Evolutionary conservation across 2,113 vertebrate species (phyloP).

Genomic region (Malaclemys terrapin): DNA sequence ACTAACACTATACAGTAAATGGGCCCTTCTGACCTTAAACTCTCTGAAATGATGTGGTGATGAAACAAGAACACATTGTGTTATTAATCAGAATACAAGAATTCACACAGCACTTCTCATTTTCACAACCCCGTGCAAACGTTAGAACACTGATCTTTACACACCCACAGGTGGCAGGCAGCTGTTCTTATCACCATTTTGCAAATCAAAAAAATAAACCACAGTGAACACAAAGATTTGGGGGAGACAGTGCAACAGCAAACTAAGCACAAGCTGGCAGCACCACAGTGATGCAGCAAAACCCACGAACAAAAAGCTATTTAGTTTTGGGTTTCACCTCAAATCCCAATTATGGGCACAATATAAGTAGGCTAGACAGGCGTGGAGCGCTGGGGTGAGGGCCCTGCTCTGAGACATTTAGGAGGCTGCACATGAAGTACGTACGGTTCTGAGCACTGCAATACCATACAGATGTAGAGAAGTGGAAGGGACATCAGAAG

Average conservation of each 20-base stretch:
- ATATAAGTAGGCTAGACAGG: fast-evolving
- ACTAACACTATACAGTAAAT: neutral
- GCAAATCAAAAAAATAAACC: conserved; percentile 47
- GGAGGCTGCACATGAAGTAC: neutral
- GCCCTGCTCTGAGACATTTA: fast-evolving
- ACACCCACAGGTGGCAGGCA: neutral
- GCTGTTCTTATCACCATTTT: neutral
- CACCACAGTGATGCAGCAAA: neutral
- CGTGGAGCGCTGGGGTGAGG: neutral
- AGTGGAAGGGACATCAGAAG: neutral
- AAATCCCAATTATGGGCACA: fast-evolving
- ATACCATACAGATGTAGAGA: neutral
- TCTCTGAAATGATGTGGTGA: fast-evolving
- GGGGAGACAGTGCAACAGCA: fast-evolving
- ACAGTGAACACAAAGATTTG: fast-evolving
- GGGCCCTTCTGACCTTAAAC: conserved; percentile 25
- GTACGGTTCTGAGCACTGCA: neutral
- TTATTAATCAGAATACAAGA: conserved; percentile 22
- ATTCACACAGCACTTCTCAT: neutral
- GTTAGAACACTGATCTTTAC: conserved; percentile 17
- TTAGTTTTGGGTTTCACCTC: neutral
- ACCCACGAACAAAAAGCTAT: fast-evolving
- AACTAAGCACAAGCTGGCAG: neutral
- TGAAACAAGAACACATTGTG: neutral
- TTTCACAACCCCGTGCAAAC: conserved; percentile 15